phyloP scores from a whole-genome alignment of 1,140 invertebrate species.

The Tetramorium parvispinum region DNA sequence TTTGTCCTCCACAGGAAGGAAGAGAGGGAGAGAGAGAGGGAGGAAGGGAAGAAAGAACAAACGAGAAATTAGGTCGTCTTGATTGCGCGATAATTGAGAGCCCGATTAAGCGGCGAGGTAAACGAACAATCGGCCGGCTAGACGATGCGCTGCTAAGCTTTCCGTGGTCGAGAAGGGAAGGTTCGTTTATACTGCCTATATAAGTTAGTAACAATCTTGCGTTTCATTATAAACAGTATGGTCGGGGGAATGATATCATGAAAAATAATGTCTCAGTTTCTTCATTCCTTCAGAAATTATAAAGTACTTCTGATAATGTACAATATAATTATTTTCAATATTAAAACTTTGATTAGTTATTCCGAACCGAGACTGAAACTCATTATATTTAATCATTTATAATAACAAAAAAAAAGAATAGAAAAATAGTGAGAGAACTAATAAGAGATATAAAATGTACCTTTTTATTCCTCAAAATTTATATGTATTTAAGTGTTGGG shows the following conservation, averaged over 20 bases:
- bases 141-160: conserved; percentile 29
- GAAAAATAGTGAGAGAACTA: not conserved
- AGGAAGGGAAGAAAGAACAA: conserved; percentile 2
- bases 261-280: not conserved
- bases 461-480: too few relatives aligned
- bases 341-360: not conserved
- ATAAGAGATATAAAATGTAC: not conserved
- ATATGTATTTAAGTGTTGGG: too few relatives aligned
- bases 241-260: not conserved
- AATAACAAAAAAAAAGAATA: not conserved
- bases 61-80: conserved; percentile 61
- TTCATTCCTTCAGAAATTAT: not conserved
- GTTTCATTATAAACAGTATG: not conserved
- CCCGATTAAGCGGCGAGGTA: conserved; percentile 48
- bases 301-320: not conserved
- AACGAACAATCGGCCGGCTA: conserved; percentile 53
- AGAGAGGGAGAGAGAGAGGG: not conserved
- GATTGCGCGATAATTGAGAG: conserved; percentile 60
- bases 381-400: not conserved
- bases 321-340: not conserved
- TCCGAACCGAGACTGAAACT: not conserved
- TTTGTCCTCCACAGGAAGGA: conserved; percentile 37
- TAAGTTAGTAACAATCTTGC: not conserved
- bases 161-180: not conserved
- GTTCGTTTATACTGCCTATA: not conserved